Conservation (phyloP, 2,113 vertebrate species). For the Apteryx mantelli region DNA sequence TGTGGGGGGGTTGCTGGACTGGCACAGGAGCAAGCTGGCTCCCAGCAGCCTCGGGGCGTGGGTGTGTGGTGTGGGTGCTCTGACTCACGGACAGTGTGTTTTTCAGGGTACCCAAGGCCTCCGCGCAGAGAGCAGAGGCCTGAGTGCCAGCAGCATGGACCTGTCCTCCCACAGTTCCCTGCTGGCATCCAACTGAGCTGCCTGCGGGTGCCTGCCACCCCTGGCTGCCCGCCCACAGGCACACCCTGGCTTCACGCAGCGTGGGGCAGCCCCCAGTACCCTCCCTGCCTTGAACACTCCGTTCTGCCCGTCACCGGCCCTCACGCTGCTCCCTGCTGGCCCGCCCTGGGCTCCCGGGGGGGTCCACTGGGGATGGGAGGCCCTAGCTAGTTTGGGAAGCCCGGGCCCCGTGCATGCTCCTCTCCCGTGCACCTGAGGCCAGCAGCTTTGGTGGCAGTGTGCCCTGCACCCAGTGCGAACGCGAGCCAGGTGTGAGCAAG, state of each 20-base stretch:
- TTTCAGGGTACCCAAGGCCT: slow-evolving; percentile 62
- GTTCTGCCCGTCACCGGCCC: not conserved
- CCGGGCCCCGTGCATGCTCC: not conserved
- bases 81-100: too few relatives aligned
- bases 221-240: not conserved
- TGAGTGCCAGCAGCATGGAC: slow-evolving; percentile 75
- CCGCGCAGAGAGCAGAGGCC: slow-evolving; percentile 61
- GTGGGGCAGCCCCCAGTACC: not conserved
- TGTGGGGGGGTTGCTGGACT: not conserved
- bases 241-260: not conserved
- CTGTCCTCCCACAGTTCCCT: slow-evolving; percentile 73
- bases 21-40: not conserved
- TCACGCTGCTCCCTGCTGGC: not conserved
- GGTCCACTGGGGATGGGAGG: not conserved
- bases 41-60: fast-evolving
- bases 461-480: not conserved
- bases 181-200: slow-evolving; percentile 64
- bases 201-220: not conserved
- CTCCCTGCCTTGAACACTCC: not conserved
- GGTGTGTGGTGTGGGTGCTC: too few relatives aligned
- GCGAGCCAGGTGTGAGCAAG: not conserved
- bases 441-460: not conserved
- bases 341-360: not conserved
- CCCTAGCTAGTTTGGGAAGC: not conserved
- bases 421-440: not conserved